Evolutionary conservation across 2,113 vertebrate genomes (phyloP).

Genomic region (Rhea americana): DNA sequence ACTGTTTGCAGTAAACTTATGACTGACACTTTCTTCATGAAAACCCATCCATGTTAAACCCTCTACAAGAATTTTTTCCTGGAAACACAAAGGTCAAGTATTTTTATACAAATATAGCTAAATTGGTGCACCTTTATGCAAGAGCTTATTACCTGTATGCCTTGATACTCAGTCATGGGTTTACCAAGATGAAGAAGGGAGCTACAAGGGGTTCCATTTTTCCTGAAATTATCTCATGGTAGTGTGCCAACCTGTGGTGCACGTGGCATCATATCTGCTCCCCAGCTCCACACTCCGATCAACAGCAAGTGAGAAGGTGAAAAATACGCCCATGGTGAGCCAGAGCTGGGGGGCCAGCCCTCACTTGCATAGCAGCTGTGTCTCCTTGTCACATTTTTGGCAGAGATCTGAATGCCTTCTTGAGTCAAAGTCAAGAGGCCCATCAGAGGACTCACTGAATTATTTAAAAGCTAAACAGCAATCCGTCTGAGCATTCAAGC

Average conservation of each 20-base stretch:
- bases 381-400: neutral
- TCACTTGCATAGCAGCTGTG: neutral
- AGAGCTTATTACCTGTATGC: neutral
- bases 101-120: neutral
- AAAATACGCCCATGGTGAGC: neutral
- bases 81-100: neutral
- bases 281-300: neutral
- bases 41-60: neutral
- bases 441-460: neutral
- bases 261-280: neutral
- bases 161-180: neutral
- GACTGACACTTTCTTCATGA: neutral
- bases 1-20: neutral
- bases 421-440: neutral
- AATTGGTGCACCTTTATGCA: neutral
- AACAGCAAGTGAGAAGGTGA: neutral
- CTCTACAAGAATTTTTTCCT: neutral
- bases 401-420: neutral
- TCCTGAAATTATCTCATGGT: neutral
- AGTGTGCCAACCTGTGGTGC: neutral
- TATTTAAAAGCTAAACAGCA: neutral
- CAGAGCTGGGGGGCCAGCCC: accelerated
- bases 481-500: neutral
- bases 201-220: neutral
- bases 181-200: neutral